Evolutionary conservation across 2,113 vertebrate genomes (phyloP), one percentile per base, ranked within the genome.

Genomic region (Monarcha castaneiventris): DNA sequence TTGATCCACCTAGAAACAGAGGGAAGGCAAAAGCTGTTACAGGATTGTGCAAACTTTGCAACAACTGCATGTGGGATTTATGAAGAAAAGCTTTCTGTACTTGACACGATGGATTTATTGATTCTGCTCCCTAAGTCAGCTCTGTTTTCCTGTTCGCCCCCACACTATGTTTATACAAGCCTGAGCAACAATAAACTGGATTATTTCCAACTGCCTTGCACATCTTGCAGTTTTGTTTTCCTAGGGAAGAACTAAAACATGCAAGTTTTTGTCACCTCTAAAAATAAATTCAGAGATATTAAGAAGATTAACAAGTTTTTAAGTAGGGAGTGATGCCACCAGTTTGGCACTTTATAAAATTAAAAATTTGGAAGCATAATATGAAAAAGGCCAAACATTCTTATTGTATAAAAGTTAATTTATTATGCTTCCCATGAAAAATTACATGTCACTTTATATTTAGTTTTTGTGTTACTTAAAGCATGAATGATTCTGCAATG

Each of bases 1-100:
- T 84, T 44, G 97, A 96, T 78, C 97, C 98, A 98, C 98, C 99
- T 99, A 96, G 72, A 94, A 97, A 93, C 78, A 96, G 54, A 92
- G 89, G n/a, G 76, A 92, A 91, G 78, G 23, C 90, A 94, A 92
- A 48, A 26, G 41, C 39, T 81, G 46, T 94, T 69, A 81, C 23
- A 52, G 55, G 66, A 51, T 6, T 61, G 58, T 35, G 63, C 77
- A 72, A 89, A 75, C 61, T 58, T 1, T 48, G 55, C 68, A 84
- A 49, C n/a, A 73, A 81, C 41, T 43, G 41, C 11, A 39, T 3
- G 43, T 2, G 18, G 67, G 62, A 64, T 66, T 89, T 51, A 43
- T 29, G 43, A 88, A 76, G 55, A 93, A 54, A 92, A 92, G 66
- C 54, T 75, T 41, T 87, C 48, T 58, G n/a, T 44, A 76, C n/a